Percentiles rank a stretch among this genome's conserved stretches.
Evolutionary conservation across 2,113 vertebrate genomes (phyloP).

Genomic region (Cathartes aura): DNA sequence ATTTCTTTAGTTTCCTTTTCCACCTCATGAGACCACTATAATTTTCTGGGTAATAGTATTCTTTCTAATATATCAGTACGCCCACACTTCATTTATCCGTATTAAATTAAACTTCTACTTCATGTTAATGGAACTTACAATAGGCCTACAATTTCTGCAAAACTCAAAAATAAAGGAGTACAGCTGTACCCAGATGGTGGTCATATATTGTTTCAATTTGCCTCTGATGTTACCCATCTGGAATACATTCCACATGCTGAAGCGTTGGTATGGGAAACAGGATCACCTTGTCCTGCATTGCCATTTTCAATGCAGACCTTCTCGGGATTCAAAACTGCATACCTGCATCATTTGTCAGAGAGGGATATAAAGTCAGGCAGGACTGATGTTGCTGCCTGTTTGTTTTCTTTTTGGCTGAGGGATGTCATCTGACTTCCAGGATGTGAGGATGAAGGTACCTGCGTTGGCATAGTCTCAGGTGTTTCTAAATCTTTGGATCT

Average conservation of each 20-base stretch:
- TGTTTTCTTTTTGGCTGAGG: not conserved
- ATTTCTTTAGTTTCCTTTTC: slow-evolving; percentile 40
- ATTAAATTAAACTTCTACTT: slow-evolving; percentile 39
- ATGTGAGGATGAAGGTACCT: not conserved
- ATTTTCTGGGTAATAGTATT: slow-evolving; percentile 38
- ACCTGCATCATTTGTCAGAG: not conserved
- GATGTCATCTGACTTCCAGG: not conserved
- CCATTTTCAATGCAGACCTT: not conserved
- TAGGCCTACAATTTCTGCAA: not conserved
- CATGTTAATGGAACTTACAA: not conserved
- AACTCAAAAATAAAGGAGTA: not conserved
- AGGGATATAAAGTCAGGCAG: not conserved
- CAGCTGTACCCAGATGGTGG: not conserved
- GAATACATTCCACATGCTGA: accelerated
- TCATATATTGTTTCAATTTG: not conserved
- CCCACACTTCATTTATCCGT: slow-evolving; percentile 34
- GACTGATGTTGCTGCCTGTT: not conserved
- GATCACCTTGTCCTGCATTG: accelerated
- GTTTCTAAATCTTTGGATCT: not conserved
- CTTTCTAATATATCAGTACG: not conserved
- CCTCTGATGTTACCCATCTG: not conserved
- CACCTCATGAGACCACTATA: slow-evolving; percentile 39
- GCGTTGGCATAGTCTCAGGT: not conserved
- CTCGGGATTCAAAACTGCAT: not conserved
- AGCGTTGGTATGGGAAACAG: not conserved